Evolutionary conservation across 2,113 vertebrate genomes (phyloP).

Genomic region (Pitta sordida): DNA sequence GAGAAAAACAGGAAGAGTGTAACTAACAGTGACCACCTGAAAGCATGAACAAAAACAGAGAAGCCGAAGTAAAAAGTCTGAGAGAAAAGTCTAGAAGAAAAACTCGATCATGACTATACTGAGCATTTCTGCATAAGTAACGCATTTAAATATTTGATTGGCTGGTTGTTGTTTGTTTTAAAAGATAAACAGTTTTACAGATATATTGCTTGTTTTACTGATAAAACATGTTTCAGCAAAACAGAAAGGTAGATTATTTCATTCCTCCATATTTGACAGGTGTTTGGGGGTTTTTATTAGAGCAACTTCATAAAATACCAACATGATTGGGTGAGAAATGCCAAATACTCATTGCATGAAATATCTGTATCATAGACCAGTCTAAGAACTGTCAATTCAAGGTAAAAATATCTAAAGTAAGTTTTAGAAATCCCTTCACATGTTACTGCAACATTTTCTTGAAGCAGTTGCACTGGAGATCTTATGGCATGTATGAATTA

Average conservation of each 20-base stretch:
- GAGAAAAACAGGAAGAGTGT: background rate
- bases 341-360: background rate
- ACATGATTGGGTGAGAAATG: background rate
- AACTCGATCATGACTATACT: accelerated
- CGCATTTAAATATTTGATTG: background rate
- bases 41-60: background rate
- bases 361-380: background rate
- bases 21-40: background rate
- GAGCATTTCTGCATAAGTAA: background rate
- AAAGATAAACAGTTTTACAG: background rate
- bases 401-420: background rate
- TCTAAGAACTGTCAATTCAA: background rate
- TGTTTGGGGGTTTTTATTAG: background rate
- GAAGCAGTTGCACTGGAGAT: background rate
- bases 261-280: background rate
- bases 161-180: background rate
- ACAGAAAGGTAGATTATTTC: background rate
- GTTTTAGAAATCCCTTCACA: background rate
- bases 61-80: background rate
- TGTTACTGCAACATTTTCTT: background rate
- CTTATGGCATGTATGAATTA: background rate
- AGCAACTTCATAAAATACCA: background rate
- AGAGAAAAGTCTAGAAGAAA: background rate
- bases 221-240: background rate
- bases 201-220: background rate